Percentiles rank a stretch among this genome's conserved stretches.
Conservation (phyloP, 2,888 invertebrate species). For the Morpho helenor region DNA sequence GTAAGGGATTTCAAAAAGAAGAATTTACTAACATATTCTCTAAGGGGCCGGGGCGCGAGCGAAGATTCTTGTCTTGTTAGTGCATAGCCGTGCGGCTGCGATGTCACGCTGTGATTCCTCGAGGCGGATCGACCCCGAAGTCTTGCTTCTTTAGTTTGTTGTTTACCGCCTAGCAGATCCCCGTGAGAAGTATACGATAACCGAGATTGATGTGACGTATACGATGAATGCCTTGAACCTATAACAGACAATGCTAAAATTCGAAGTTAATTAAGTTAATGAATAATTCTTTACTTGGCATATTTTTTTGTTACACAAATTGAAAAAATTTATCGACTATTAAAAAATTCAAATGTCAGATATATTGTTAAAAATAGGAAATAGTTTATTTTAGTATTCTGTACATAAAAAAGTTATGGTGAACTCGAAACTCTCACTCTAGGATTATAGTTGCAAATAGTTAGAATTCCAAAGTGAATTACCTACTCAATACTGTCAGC, state of each 20-base stretch:
- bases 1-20: too few relatives aligned
- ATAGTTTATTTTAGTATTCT: too few relatives aligned
- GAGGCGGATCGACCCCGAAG: slow-evolving; percentile 86
- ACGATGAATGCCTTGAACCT: slow-evolving; percentile 95
- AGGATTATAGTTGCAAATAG: too few relatives aligned
- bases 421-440: too few relatives aligned
- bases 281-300: too few relatives aligned
- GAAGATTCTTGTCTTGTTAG: slow-evolving; percentile 75
- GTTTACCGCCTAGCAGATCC: slow-evolving; percentile 87
- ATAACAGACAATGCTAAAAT: slow-evolving; percentile 30
- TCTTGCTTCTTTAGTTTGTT: slow-evolving; percentile 92
- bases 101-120: slow-evolving; percentile 83
- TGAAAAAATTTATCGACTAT: too few relatives aligned
- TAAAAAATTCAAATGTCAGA: too few relatives aligned
- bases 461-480: too few relatives aligned
- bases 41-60: slow-evolving; percentile 82
- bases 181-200: slow-evolving; percentile 97
- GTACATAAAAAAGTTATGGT: too few relatives aligned
- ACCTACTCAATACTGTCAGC: too few relatives aligned
- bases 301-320: too few relatives aligned
- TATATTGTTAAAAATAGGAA: too few relatives aligned
- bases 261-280: slow-evolving; percentile 3
- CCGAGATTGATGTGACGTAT: slow-evolving; percentile 96
- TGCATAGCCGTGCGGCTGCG: slow-evolving; percentile 74
- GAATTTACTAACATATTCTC: slow-evolving; percentile 82